phyloP scores from a whole-genome alignment of 2,113 vertebrate genomes.

The Typhlomys cinereus region DNA sequence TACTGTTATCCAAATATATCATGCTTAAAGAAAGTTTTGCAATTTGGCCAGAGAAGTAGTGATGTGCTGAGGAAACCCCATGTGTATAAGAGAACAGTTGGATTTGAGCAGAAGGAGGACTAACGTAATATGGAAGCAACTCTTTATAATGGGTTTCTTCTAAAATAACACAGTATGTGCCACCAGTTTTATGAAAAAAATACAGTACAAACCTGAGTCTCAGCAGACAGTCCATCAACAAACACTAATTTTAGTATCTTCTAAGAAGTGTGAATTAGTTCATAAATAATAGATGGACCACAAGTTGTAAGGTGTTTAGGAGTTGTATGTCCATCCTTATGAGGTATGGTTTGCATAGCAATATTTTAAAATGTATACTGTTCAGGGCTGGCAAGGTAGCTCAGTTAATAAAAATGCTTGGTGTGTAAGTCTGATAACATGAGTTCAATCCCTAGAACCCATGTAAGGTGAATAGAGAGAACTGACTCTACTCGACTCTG shows the following conservation, averaged over 20 bases:
- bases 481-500: too few relatives aligned
- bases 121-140: neutral
- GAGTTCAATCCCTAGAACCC: too few relatives aligned
- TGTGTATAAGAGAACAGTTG: neutral
- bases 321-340: neutral
- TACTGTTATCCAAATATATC: slow-evolving; percentile 93
- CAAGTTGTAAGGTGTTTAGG: neutral
- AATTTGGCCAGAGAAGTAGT: slow-evolving; percentile 90
- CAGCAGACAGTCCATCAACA: neutral
- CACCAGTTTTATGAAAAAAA: too few relatives aligned
- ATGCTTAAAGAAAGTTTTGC: slow-evolving; percentile 96
- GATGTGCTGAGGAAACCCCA: slow-evolving; percentile 96
- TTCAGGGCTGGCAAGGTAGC: too few relatives aligned
- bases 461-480: too few relatives aligned
- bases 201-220: neutral
- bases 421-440: too few relatives aligned
- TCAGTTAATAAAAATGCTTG: too few relatives aligned
- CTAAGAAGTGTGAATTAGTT: neutral
- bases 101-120: neutral
- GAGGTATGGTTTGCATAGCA: neutral
- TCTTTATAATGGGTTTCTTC: neutral
- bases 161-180: neutral
- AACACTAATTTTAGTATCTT: neutral
- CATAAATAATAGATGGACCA: neutral
- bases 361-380: too few relatives aligned